Base-by-base conservation (phyloP, 2,797 vertebrate species). In the Taenioides sp. region DNA sequence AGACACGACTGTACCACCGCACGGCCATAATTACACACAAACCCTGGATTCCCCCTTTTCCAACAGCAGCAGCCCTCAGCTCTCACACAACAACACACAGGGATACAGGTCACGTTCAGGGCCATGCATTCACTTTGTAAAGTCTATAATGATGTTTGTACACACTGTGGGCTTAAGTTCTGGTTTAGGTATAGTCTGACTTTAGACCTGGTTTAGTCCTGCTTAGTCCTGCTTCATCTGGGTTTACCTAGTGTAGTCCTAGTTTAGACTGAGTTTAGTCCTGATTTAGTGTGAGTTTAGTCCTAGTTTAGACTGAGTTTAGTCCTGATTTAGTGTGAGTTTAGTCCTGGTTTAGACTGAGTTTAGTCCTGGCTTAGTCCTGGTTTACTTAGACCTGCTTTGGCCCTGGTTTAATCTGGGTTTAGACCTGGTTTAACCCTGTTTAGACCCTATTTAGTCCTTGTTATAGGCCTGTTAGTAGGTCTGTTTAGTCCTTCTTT, bases 11-110 rank as follows among this genome's bases (percentile, higher is more conserved):
- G 84, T 87, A 86, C 88, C 83, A 86, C 91, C 90, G 67, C 91
- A 90, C 89, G 79, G 85, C 90, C 90, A 92, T 92, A 92, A 91
- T 92, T 92, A 92, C 90, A 88, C 89, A 86, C 87, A 89, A 90
- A 90, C 82, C 86, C 86, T 90, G 91, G 89, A 92, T 84, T 92
- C 91, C 90, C 91, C 91, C 90, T 91, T 92, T 91, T 91, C 87
- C 88, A 88, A 75, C 83, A 83, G 76, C 83, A 83, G n/a, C 75
- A 58, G 66, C 68, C 63, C 71, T 77, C 75, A 34, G 3, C 79
- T 74, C 72, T 65, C 65, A 64, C 79, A 73, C 81, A 76, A 74
- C 85, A 79, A 87, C 77, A 83, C 76, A 87, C 88, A 91, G 85
- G 77, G 76, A 84, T 65, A 57, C 77, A 70, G 68, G 71, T 61